Conservation (phyloP, 2,113 vertebrate genomes). For the Monopterus albus region DNA sequence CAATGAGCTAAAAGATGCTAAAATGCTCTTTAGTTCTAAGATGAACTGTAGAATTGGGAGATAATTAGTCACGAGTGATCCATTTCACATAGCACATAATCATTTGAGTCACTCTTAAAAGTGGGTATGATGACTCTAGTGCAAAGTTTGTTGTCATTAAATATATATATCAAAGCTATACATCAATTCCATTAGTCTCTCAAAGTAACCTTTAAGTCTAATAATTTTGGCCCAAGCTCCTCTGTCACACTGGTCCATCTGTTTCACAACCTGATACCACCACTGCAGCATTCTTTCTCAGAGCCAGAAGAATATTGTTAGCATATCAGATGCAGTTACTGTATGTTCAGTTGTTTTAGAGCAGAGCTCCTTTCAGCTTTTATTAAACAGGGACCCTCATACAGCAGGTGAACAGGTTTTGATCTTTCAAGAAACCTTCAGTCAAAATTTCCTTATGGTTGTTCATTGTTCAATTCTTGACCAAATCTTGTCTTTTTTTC, state of each 20-base stretch:
- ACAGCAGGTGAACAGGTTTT: background rate
- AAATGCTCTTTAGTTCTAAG: too few species aligned
- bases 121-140: too few species aligned
- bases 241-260: background rate
- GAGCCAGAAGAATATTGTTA: background rate
- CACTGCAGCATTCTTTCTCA: background rate
- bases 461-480: background rate
- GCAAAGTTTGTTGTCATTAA: too few species aligned
- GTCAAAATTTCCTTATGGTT: background rate
- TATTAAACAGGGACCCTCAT: background rate
- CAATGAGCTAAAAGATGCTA: too few species aligned
- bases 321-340: slow-evolving; percentile 7
- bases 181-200: background rate
- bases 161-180: too few species aligned
- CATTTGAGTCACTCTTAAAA: too few species aligned
- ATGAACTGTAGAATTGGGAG: too few species aligned
- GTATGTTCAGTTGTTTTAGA: background rate
- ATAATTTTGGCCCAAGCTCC: rapidly evolving
- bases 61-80: too few species aligned
- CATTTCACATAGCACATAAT: too few species aligned
- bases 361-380: background rate
- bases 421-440: background rate
- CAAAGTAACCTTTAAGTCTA: background rate
- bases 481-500: too few species aligned
- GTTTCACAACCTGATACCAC: background rate